Evolutionary conservation across 2,797 vertebrate genomes (phyloP), one percentile per base, ranked within the genome.

Genomic region (Anguilla megastoma): DNA sequence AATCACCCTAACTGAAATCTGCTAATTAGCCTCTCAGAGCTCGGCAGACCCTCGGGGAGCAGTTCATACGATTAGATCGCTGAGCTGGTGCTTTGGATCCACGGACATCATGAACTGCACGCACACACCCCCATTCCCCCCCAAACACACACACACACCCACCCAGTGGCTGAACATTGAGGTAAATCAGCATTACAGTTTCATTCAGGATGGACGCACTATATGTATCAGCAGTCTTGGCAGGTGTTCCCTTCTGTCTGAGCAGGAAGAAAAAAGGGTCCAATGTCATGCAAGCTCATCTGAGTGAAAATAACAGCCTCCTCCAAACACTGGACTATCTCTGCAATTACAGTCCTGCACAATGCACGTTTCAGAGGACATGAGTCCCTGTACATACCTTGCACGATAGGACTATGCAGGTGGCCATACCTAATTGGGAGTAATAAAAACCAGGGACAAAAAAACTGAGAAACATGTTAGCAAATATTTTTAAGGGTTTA

Each of bases 11-110:
- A 93, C 93, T 95, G 95, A 95, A 96, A 95, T 90, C 91, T 58
- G 91, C 94, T 95, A 96, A 96, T 96, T 96, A 96, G 94, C 94
- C 90, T 88, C 92, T 88, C 48, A 48, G 92, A 92, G 89, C 33
- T 91, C 91, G 85, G 91, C 91, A 89, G 94, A 93, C 24, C 27
- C 95, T 85, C 14, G 2, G 82, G 89, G 93, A 94, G 90, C 93
- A 92, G 69, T 56, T 94, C 88, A 92, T 90, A 74, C 52, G 33
- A 41, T 41, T 60, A 63, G 84, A 85, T 88, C 90, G 93, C 91
- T 93, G 95, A 95, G 94, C 95, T 94, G 93, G 94, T 96, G 93
- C 88, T 95, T 95, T 94, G 89, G 88, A 90, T 50, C 3, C 66
- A 0, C 54, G 94, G 94, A 94, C 93, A 79, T 94, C 92, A 93